Base-by-base conservation (phyloP, 1,140 invertebrate species). In the Neodiprion fabricii region DNA sequence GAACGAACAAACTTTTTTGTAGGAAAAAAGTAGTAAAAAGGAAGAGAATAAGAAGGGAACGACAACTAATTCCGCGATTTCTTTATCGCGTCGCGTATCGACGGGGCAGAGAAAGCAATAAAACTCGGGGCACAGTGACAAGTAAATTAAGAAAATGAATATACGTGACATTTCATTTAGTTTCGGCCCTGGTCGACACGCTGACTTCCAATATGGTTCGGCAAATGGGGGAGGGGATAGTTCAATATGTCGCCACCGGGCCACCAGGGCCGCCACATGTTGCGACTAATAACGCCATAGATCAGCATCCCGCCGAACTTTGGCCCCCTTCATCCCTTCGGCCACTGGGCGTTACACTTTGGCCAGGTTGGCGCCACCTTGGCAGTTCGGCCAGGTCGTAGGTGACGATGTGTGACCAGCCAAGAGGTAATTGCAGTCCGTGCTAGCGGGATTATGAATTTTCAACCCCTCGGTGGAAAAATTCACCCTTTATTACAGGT, bases 271-370 rank as follows among this genome's bases (percentile, higher is more conserved):
- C 79, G 80, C 81, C 82, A 84, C 78, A 79, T 84, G 82, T 81
- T 81, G 79, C 80, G 74, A 79, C 81, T 83, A 82, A 83, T 83
- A 82, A 82, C 79, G 77, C 79, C 78, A 81, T 80, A 83, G 80
- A 83, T 84, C 79, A 82, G 77, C 65, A 70, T 76, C 72, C 76
- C 78, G 74, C 74, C 68, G 70, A 81, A 79, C 80, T 82, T 79
- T 79, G 77, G 76, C 72, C 76, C 68, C 21, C 69, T 70, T 61
- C 53, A 17, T 61, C 11, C 53, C 53, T 61, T 17, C 11, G 53
- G 11, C 53, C n/a, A 14, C 53, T 0, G n/a, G 53, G 53, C 53
- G n/a, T 61, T 61, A 61, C 4, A 61, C 53, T 61, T 61, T 61
- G 53, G 53, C n/a, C 53, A 17, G 53, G 28, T 40, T 40, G 1